Conservation (phyloP, 2,888 invertebrate species). For the Chrysolina haemoptera region DNA sequence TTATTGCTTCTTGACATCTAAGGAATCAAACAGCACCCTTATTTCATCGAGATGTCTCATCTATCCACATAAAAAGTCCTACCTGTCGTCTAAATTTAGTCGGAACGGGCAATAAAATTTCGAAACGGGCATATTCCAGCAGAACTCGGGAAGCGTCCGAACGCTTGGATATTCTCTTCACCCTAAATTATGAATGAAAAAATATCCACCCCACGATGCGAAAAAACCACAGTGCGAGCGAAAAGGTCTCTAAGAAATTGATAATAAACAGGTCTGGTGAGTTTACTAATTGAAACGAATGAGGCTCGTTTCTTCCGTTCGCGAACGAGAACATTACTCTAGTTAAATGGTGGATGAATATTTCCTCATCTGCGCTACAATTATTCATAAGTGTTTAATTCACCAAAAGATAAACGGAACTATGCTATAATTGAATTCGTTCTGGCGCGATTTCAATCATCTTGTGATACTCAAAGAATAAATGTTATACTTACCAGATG, state of each 20-base stretch:
- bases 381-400: conserved; percentile 15
- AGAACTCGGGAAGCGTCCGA: conserved; percentile 22
- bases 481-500: no score
- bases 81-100: conserved; percentile 25
- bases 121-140: conserved; percentile 27
- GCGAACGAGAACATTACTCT: conserved; percentile 41
- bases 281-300: conserved; percentile 45
- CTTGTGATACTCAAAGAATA: not conserved
- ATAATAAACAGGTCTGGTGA: conserved; percentile 45
- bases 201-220: conserved; percentile 21
- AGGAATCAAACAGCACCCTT: not conserved
- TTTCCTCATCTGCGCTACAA: conserved; percentile 8
- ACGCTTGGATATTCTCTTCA: conserved; percentile 32
- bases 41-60: conserved; percentile 28
- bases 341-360: conserved; percentile 42
- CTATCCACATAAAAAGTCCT: conserved; percentile 30
- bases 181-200: conserved; percentile 25
- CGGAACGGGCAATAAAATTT: conserved; percentile 29
- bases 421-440: not conserved
- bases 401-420: not conserved
- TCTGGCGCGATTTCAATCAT: not conserved
- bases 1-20: not conserved
- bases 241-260: conserved; percentile 37
- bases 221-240: conserved; percentile 17
- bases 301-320: conserved; percentile 41